Percentiles rank a stretch among this genome's conserved stretches.
Conservation (phyloP, 1,140 invertebrate species). For the Samia ricini region DNA sequence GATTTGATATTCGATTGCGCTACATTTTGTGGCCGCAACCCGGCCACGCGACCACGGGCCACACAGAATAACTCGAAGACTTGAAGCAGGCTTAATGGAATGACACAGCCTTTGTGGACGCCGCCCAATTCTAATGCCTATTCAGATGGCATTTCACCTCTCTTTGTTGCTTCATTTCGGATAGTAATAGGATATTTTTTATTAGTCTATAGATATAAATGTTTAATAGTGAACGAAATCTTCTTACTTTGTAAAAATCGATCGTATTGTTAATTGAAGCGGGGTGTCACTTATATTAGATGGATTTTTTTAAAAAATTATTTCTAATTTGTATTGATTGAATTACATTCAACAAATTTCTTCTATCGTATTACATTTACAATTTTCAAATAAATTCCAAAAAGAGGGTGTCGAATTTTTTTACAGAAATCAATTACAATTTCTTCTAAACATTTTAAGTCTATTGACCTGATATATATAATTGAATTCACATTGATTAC, state of each 20-base stretch:
- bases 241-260: slow-evolving; percentile 37
- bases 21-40: slow-evolving; percentile 36
- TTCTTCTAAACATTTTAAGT: background rate
- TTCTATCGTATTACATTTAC: too few relatives aligned
- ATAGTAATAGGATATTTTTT: slow-evolving; percentile 74
- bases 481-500: background rate
- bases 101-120: slow-evolving; percentile 72
- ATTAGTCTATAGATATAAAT: slow-evolving; percentile 70
- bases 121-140: slow-evolving; percentile 75
- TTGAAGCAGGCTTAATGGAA: slow-evolving; percentile 76
- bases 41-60: slow-evolving; percentile 69
- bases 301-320: slow-evolving; percentile 22
- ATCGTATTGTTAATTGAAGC: slow-evolving; percentile 33
- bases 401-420: slow-evolving; percentile 6
- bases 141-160: slow-evolving; percentile 73
- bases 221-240: slow-evolving; percentile 53
- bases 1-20: slow-evolving; percentile 68
- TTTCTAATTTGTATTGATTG: slow-evolving; percentile 17
- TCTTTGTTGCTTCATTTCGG: slow-evolving; percentile 75
- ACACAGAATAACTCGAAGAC: slow-evolving; percentile 62
- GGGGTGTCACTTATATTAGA: slow-evolving; percentile 9
- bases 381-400: slow-evolving; percentile 13
- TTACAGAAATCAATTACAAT: background rate
- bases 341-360: slow-evolving; percentile 29
- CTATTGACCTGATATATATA: background rate